These are phyloP conservation scores for Sibirionetta formosa DNA, from an alignment of 2,797 vertebrate species.

Conservation along the genomic window DNA sequence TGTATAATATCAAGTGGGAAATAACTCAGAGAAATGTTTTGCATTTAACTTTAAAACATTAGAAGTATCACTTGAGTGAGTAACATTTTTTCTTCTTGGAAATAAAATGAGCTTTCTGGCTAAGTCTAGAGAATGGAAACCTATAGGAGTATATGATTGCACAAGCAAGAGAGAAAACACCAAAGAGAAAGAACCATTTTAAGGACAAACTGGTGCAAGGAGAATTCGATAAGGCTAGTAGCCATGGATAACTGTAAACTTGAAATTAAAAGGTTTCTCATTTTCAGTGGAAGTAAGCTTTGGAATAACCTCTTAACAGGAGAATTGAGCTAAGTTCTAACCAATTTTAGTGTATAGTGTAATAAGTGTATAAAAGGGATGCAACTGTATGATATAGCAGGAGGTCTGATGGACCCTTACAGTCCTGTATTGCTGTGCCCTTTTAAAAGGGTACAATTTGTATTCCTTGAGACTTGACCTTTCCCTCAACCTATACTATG, in stretches of 20 bases:
- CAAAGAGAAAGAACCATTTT: background rate
- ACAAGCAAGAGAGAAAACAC: background rate
- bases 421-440: background rate
- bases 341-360: background rate
- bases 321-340: background rate
- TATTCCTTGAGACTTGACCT: background rate
- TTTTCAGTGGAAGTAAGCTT: background rate
- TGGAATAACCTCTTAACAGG: background rate
- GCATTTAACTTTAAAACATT: constrained; percentile 4
- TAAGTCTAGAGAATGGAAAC: background rate
- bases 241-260: background rate
- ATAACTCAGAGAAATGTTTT: constrained; percentile 47
- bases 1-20: constrained; percentile 42
- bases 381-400: background rate
- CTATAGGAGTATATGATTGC: background rate
- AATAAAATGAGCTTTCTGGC: background rate
- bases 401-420: background rate
- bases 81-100: background rate
- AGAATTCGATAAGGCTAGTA: background rate
- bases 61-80: constrained; percentile 1
- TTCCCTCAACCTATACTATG: background rate
- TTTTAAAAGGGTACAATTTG: background rate
- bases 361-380: background rate
- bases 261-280: background rate
- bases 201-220: background rate